Evolutionary conservation across 1,140 invertebrate genomes (phyloP), one percentile per base, ranked within the genome.

Genomic region (Calliphora vicina): DNA sequence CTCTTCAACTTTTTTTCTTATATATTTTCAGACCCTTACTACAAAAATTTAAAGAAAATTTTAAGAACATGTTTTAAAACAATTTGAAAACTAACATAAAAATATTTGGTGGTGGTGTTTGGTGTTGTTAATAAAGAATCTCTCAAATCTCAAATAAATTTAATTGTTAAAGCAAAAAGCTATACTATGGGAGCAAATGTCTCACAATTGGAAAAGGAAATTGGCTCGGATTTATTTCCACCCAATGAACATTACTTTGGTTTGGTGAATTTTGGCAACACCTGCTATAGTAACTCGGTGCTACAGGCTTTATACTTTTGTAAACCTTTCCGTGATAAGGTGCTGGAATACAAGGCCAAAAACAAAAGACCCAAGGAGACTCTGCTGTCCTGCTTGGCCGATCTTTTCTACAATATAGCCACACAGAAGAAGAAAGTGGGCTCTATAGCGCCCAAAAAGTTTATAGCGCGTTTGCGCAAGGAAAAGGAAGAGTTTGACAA

Each of bases 401-500:
- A 99, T 92, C 93, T 99, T 27, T 99, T 99, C 92, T 97, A 99
- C 92, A 99, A 95, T 91, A 99, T 99, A 91, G 97, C 98, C 2
- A 99, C 97, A 5, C 99, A 99, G 89, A 99, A 99, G 93, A 99
- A 99, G 91, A 99, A 99, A 94, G 98, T 99, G 84, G 99, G 99
- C 61, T 99, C 98, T 61, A 98, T 99, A 90, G 98, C 99, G 80
- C 99, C 99, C 85, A 99, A 99, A 92, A 99, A 99, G 91, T 99
- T 99, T 92, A 99, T 99, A 87, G 97, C 98, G 86, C 94, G 98
- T 87, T 91, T 99, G 87, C 94, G 98, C 87, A 99, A 99, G 93
- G 99, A 99, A 92, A 99, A 99, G 95, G 98, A 99, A 92, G 95
- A 98, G 88, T 99, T 99, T 93, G 98, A 99, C 92, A 99, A 99